Evolutionary conservation across 2,797 vertebrate species (phyloP).

Genomic region (Botia kubotai): DNA sequence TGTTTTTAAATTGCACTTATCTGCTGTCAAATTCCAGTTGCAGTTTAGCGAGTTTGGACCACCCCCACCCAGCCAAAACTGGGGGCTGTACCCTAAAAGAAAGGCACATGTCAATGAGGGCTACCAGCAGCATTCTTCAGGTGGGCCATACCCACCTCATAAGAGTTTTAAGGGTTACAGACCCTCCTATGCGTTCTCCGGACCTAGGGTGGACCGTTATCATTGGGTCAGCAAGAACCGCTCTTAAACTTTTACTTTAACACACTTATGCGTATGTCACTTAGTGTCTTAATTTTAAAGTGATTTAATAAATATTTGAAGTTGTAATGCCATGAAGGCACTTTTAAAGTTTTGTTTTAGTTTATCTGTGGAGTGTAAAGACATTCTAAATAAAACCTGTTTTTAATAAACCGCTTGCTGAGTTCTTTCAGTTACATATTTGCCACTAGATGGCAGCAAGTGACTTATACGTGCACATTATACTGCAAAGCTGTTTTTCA

Average conservation of each 20-base stretch:
- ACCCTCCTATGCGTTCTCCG: constrained; percentile 71
- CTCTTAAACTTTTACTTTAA: constrained; percentile 61
- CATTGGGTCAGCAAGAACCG: constrained; percentile 91
- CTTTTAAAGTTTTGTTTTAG: constrained; percentile 50
- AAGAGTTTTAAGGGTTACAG: constrained; percentile 77
- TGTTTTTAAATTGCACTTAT: background rate
- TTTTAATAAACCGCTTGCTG: constrained; percentile 27
- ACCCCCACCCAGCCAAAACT: constrained; percentile 71
- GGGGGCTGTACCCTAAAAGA: constrained; percentile 79
- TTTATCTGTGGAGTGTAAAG: constrained; percentile 41
- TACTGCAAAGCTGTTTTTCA: background rate
- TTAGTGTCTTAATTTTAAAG: constrained; percentile 22
- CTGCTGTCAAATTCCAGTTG: background rate
- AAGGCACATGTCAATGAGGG: constrained; percentile 74
- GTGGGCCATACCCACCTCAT: constrained; percentile 67
- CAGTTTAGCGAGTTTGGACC: constrained; percentile 79
- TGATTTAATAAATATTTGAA: constrained; percentile 50
- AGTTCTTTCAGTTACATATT: background rate
- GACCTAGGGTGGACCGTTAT: constrained; percentile 86
- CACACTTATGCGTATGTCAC: background rate
- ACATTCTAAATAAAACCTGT: constrained; percentile 51
- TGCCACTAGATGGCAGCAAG: constrained; percentile 46
- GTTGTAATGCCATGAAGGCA: constrained; percentile 27
- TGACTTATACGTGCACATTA: background rate
- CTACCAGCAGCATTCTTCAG: constrained; percentile 65